Conservation (phyloP, 2,113 vertebrate genomes). For the Hylia prasina region DNA sequence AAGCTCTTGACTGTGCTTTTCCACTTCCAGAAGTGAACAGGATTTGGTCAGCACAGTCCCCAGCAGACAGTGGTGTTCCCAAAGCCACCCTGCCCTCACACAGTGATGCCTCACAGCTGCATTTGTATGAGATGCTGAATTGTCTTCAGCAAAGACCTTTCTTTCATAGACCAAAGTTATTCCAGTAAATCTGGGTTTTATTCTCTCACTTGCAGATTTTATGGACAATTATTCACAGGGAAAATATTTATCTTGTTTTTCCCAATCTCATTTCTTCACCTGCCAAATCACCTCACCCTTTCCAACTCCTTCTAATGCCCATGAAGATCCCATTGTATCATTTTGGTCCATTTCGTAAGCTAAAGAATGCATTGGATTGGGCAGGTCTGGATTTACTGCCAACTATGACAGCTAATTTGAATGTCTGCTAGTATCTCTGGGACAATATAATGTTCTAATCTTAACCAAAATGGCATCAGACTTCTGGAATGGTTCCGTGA, state of each 20-base stretch:
- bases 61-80: neutral
- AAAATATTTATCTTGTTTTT: slow-evolving; percentile 53
- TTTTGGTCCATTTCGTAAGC: neutral
- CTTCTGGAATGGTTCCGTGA: neutral
- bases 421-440: neutral
- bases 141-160: neutral
- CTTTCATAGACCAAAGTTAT: neutral
- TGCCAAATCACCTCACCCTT: slow-evolving; percentile 9
- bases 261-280: slow-evolving; percentile 23
- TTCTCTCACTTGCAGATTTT: neutral
- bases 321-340: slow-evolving; percentile 47
- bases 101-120: neutral
- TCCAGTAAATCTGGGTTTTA: neutral
- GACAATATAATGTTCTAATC: slow-evolving; percentile 13
- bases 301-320: slow-evolving; percentile 23
- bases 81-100: neutral
- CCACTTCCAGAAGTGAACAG: neutral
- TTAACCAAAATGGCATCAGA: slow-evolving; percentile 33
- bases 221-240: slow-evolving; percentile 38
- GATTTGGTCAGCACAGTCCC: neutral
- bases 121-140: neutral
- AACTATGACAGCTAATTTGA: neutral
- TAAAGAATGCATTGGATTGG: slow-evolving; percentile 32
- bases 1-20: neutral
- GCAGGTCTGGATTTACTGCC: neutral